Base-by-base conservation (phyloP, 1,140 invertebrate genomes). In the Lasioglossum baleicum region DNA sequence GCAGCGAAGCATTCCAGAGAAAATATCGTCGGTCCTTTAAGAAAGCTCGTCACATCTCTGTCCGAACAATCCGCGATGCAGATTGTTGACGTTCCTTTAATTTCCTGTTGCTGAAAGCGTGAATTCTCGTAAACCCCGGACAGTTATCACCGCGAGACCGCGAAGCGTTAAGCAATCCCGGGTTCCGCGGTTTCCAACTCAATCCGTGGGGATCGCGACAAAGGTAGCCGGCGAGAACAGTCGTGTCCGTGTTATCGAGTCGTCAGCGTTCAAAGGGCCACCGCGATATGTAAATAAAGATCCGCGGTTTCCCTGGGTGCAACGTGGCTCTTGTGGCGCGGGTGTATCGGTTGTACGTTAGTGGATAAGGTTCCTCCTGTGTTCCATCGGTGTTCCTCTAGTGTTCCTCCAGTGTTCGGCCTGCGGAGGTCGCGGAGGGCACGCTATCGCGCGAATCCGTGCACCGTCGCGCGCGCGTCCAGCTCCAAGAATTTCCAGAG, bases 391-490 rank as follows among this genome's bases (percentile, higher is more conserved):
- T 35, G 26, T 48, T 48, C 35, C 48, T 40, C 42, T 10, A 17
- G 61, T 63, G 11, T 17, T 1, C 15, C 31, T 35, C 31, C 31
- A 4, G 31, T 35, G 35, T 3, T 6, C 7, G 11, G 26, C 3
- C 61, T 13, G 31, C 42, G 2, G 51, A 26, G 85, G 84, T 87
- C 84, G 71, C 8, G 61, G 63, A 31, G 85, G 84, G 65, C 85
- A 75, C 75, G 72, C 67, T 86, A 81, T 86, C 85, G 81, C 85
- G 84, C 82, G 85, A 86, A 86, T 83, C 83, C 84, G 72, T 66
- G 81, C 65, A 61, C 63, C 70, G 44, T 35, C 63, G 44, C 44
- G 44, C 58, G 35, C 48, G 67, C 44, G 44, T 48, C 44, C 44
- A 48, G 44, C 44, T 78, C 69, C 76, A 69, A 85, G 83, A 83